Base-by-base conservation (phyloP, 2,113 vertebrate genomes). In the Dascyllus trimaculatus region DNA sequence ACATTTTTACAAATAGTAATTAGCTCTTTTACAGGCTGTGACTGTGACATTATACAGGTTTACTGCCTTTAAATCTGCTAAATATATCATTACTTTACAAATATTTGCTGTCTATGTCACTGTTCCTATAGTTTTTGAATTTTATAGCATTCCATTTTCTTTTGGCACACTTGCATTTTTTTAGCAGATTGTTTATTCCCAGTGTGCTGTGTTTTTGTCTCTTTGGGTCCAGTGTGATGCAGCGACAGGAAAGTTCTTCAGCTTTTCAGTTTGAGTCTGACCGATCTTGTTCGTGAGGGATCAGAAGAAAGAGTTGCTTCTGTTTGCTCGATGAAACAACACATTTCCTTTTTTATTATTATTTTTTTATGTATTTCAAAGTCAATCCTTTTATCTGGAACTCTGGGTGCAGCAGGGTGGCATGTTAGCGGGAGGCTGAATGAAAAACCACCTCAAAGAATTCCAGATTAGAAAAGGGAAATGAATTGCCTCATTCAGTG, bases 401-500 rank as follows among this genome's bases (percentile, higher is more conserved):
- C 5, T 40, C 40, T 43, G 11, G 40, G 48, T 18, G 0, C 78
- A 66, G 62, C 72, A 69, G 61, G 77, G 58, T 63, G 51, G 58
- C 5, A 13, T 72, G 65, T 78, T 69, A 24, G 38, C 9, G 11
- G 43, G 68, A 72, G 62, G 5, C n/a, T 65, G 66, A 71, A 78
- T 48, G 59, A 58, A 74, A 85, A 85, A 83, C 59, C 75, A 83
- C 73, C 24, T 85, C 67, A 81, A 87, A 90, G 73, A 71, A 46
- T 29, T 62, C 9, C 64, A 66, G 53, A 69, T 78, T 72, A 84
- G 1, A 85, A 75, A 59, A 13, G 61, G 45, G 53, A 68, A 72
- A 59, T 74, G 53, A 77, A 71, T 71, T 75, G 63, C 57, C 22
- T 81, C 11, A 58, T 81, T 81, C 66, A 46, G 70, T 70, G 61